These are phyloP conservation scores for Muricea muricata DNA, from an alignment of 92 coral and sea anemone genomes.

Conservation along the genomic window DNA sequence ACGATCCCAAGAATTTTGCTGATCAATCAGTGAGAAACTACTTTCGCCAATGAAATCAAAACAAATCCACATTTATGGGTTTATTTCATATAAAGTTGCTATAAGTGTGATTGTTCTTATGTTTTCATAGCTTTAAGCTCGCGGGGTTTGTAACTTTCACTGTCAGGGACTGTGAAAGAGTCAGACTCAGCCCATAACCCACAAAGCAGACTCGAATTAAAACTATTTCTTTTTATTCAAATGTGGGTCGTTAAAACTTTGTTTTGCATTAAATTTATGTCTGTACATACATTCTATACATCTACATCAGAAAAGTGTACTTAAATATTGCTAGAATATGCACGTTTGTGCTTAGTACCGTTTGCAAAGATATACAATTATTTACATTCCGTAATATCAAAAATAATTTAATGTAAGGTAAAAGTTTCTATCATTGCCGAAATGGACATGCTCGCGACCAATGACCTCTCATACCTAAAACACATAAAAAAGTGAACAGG, in stretches of 20 bases:
- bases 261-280: not conserved
- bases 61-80: not conserved
- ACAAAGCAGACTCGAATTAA: too few relatives aligned
- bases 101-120: not conserved
- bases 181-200: too few relatives aligned
- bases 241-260: not conserved
- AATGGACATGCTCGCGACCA: conserved; percentile 90
- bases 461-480: conserved; percentile 92
- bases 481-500: not conserved
- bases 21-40: not conserved
- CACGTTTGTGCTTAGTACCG: not conserved
- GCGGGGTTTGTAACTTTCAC: too few relatives aligned
- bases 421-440: conserved; percentile 30
- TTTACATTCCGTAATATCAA: not conserved
- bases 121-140: too few relatives aligned
- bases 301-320: not conserved
- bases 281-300: not conserved
- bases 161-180: too few relatives aligned
- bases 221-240: too few relatives aligned
- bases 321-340: not conserved
- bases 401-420: not conserved
- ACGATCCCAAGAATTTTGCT: not conserved
- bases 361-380: not conserved
- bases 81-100: not conserved
- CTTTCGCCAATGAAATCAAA: not conserved